Conservation (phyloP, 2,888 invertebrate species). For the Gisinianus flammeolus region DNA sequence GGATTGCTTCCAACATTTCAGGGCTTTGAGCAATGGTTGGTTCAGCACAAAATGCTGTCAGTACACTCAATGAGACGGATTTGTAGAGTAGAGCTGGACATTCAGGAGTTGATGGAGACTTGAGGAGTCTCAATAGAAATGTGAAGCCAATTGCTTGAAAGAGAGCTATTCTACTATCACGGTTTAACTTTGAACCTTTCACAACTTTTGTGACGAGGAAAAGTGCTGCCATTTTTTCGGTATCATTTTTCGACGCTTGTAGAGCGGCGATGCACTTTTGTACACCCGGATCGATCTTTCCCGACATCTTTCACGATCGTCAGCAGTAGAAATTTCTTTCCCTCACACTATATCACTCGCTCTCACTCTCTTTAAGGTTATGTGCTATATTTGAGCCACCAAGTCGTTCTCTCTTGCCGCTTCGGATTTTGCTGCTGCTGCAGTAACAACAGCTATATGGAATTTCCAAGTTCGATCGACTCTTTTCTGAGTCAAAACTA, state of each 20-base stretch:
- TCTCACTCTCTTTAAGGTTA: too few relatives aligned
- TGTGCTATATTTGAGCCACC: too few relatives aligned
- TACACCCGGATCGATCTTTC: conserved; percentile 66
- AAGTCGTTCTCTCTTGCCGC: too few relatives aligned
- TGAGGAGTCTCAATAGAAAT: conserved; percentile 80
- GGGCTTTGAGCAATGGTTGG: conserved; percentile 79
- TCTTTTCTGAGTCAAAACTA: too few relatives aligned
- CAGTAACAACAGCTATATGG: too few relatives aligned
- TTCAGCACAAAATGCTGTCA: conserved; percentile 85
- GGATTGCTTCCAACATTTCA: conserved; percentile 82
- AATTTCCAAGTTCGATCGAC: too few relatives aligned
- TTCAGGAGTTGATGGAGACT: conserved; percentile 76
- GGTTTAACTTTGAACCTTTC: conserved; percentile 79
- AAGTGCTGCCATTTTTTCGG: conserved; percentile 88
- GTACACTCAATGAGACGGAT: conserved; percentile 84
- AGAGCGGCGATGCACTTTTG: conserved; percentile 83
- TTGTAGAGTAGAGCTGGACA: conserved; percentile 90
- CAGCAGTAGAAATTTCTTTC: too few relatives aligned
- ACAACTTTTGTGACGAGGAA: conserved; percentile 91
- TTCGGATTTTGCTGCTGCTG: too few relatives aligned
- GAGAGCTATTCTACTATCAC: conserved; percentile 77
- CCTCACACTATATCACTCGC: too few relatives aligned
- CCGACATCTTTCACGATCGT: conserved; percentile 42
- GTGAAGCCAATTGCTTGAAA: conserved; percentile 90
- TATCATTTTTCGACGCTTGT: conserved; percentile 80